Percentiles rank a stretch among this genome's conserved stretches.
These are phyloP conservation scores for Bombus confusus DNA, from an alignment of 1,140 invertebrate species.

Conservation along the genomic window DNA sequence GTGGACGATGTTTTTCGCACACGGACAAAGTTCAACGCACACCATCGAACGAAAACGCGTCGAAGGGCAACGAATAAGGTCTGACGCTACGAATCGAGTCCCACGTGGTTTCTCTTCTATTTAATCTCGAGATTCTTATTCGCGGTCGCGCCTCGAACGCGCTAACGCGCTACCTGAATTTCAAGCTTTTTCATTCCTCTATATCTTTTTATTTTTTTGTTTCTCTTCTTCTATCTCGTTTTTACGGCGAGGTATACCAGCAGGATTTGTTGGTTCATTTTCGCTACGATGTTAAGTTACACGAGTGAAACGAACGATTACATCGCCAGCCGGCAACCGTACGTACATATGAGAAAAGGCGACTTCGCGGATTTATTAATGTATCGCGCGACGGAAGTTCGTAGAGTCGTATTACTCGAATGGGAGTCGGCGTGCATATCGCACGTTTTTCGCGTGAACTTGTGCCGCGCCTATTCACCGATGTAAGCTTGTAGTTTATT, in stretches of 20 bases:
- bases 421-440: not conserved
- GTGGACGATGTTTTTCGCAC: slow-evolving; percentile 49
- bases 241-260: too few relatives aligned
- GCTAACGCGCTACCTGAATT: not conserved
- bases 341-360: not conserved
- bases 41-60: not conserved
- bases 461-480: not conserved
- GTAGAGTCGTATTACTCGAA: not conserved
- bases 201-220: too few relatives aligned
- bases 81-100: not conserved
- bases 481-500: not conserved
- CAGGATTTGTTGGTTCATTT: not conserved
- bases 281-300: not conserved
- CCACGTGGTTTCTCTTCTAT: slow-evolving; percentile 21
- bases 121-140: slow-evolving; percentile 18
- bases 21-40: not conserved
- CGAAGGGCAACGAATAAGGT: slow-evolving; percentile 12
- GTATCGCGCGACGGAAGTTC: not conserved
- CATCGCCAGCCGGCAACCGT: not conserved
- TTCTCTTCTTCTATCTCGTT: not conserved
- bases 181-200: not conserved
- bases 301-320: not conserved
- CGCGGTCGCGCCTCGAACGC: not conserved
- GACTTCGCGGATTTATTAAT: not conserved
- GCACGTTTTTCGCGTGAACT: slow-evolving; percentile 6